Percentiles rank a stretch among this genome's conserved stretches.
Evolutionary conservation across 2,113 vertebrate species (phyloP).

Genomic region (Meles meles): DNA sequence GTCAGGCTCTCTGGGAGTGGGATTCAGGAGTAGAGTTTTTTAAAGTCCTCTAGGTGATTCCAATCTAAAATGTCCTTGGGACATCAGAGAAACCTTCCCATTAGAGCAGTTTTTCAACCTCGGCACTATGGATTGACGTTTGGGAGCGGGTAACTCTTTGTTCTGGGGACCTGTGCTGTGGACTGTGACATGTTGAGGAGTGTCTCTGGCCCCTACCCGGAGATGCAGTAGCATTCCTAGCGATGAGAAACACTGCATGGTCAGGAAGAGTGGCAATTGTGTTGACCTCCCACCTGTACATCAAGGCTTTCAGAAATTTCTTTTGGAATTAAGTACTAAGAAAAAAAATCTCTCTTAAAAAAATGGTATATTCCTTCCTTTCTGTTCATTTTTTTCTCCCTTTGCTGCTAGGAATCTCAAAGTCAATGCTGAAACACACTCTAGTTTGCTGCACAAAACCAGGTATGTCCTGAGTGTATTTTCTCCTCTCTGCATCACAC

Average conservation of each 20-base stretch:
- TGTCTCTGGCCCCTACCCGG: background rate
- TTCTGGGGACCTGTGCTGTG: background rate
- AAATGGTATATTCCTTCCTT: background rate
- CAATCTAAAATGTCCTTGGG: background rate
- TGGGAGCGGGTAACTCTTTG: background rate
- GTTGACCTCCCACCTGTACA: background rate
- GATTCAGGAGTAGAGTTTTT: background rate
- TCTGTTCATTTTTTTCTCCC: background rate
- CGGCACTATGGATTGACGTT: background rate
- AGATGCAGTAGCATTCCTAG: background rate
- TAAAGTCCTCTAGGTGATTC: background rate
- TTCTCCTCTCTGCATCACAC: background rate
- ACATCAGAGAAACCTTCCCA: background rate
- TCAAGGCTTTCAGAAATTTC: background rate
- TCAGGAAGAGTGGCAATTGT: background rate
- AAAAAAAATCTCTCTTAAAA: background rate
- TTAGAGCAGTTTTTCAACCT: background rate
- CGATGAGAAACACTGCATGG: background rate
- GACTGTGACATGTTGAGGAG: background rate
- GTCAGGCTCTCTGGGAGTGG: background rate
- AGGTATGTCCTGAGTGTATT: background rate
- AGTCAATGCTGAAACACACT: background rate
- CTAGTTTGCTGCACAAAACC: background rate
- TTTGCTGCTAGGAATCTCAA: background rate
- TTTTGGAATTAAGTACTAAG: background rate